Percentiles rank a stretch among this genome's conserved stretches.
Conservation (phyloP, 2,113 vertebrate genomes). For the Diadophis punctatus region DNA sequence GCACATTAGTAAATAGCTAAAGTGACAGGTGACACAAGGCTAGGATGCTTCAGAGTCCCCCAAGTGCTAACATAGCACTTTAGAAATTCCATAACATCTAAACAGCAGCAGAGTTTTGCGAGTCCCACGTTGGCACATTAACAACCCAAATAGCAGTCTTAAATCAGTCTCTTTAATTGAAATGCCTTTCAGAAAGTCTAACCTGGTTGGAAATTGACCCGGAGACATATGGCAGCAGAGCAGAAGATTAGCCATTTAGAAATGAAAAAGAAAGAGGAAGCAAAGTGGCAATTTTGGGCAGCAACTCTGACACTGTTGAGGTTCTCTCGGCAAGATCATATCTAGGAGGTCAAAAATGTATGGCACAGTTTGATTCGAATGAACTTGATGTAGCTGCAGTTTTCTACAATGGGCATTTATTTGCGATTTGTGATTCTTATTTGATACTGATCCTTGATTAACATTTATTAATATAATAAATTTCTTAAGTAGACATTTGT, state of each 20-base stretch:
- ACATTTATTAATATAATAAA: background rate
- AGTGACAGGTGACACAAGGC: background rate
- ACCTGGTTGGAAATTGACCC: constrained; percentile 48
- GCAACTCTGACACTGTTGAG: background rate
- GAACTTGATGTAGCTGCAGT: background rate
- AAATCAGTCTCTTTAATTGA: constrained; percentile 56
- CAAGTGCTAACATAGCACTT: constrained; percentile 52
- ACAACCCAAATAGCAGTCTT: constrained; percentile 46
- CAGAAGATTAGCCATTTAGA: constrained; percentile 21
- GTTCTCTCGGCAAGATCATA: constrained; percentile 26
- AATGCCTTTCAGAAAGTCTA: constrained; percentile 43
- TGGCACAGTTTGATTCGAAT: background rate
- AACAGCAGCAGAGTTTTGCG: constrained; percentile 40
- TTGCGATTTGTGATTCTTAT: too few relatives aligned
- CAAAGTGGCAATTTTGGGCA: constrained; percentile 39
- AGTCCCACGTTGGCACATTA: constrained; percentile 47
- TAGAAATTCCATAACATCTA: constrained; percentile 38
- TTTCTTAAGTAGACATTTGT: background rate
- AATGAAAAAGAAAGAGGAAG: constrained; percentile 21
- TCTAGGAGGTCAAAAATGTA: background rate
- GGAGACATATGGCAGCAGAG: constrained; percentile 44
- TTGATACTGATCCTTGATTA: background rate
- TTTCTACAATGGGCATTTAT: background rate
- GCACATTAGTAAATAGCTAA: background rate
- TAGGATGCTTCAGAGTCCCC: constrained; percentile 36